Evolutionary conservation across 2,888 invertebrate species (phyloP).

Genomic region (Cheilosia pagana): DNA sequence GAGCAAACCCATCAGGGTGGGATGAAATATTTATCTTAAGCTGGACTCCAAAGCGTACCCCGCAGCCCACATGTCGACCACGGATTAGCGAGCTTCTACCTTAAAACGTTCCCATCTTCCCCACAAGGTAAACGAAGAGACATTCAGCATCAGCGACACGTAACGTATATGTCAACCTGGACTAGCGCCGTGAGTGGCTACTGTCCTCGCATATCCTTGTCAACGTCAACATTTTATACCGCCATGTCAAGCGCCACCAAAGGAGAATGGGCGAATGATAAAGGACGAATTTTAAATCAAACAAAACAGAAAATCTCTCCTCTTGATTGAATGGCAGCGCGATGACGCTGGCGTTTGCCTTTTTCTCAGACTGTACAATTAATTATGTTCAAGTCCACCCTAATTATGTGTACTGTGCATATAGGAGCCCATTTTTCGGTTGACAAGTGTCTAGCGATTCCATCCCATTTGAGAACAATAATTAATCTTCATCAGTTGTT

Average conservation of each 20-base stretch:
- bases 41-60: slow-evolving; percentile 20
- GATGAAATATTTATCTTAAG: slow-evolving; percentile 38
- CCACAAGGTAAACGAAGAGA: slow-evolving; percentile 15
- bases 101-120: slow-evolving; percentile 27
- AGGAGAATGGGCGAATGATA: slow-evolving; percentile 40
- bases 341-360: slow-evolving; percentile 20
- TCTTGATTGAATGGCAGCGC: slow-evolving; percentile 24
- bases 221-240: slow-evolving; percentile 66
- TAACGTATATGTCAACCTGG: slow-evolving; percentile 34
- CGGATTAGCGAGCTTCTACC: slow-evolving; percentile 55
- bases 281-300: slow-evolving; percentile 60
- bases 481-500: slow-evolving; percentile 71
- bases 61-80: slow-evolving; percentile 63
- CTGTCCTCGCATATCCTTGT: slow-evolving; percentile 74
- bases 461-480: slow-evolving; percentile 49
- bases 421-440: slow-evolving; percentile 55
- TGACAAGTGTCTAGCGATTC: slow-evolving; percentile 57
- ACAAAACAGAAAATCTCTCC: slow-evolving; percentile 31
- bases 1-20: slow-evolving; percentile 39
- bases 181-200: slow-evolving; percentile 69
- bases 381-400: slow-evolving; percentile 63
- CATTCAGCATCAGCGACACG: background rate
- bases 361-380: slow-evolving; percentile 56
- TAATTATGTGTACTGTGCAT: slow-evolving; percentile 61
- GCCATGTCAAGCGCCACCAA: slow-evolving; percentile 57